phyloP scores from a whole-genome alignment of 1,140 invertebrate genomes.

The Eupeodes corollae region DNA sequence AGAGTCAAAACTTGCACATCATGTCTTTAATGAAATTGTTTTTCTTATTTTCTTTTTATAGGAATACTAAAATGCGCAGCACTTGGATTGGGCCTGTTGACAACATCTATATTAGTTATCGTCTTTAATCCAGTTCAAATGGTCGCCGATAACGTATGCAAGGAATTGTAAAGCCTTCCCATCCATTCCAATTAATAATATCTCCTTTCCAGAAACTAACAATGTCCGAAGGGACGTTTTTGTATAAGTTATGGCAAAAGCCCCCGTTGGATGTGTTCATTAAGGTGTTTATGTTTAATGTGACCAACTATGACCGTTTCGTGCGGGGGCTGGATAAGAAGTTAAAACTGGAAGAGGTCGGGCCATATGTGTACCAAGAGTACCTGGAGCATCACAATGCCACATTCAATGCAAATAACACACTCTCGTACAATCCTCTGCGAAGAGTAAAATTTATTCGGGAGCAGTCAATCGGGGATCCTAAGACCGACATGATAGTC shows the following conservation, averaged over 20 bases:
- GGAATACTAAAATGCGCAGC: constrained; percentile 26
- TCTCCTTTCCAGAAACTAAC: constrained; percentile 40
- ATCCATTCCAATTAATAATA: not conserved
- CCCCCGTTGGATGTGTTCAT: constrained; percentile 59
- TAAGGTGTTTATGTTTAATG: constrained; percentile 72
- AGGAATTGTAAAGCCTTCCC: not conserved
- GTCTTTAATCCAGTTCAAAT: constrained; percentile 41
- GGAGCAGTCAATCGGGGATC: constrained; percentile 56
- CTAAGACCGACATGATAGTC: constrained; percentile 48
- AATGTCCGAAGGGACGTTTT: constrained; percentile 41
- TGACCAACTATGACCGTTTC: constrained; percentile 68
- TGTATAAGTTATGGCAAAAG: constrained; percentile 54
- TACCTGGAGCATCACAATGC: constrained; percentile 53
- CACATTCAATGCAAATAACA: constrained; percentile 59
- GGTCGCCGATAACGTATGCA: constrained; percentile 43
- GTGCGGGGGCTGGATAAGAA: constrained; percentile 51
- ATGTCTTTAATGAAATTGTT: not conserved
- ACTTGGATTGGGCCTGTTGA: constrained; percentile 32
- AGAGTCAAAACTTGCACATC: not conserved
- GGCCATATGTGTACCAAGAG: constrained; percentile 81
- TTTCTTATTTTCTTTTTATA: constrained; percentile 15
- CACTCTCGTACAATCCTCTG: constrained; percentile 60
- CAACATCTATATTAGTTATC: constrained; percentile 39
- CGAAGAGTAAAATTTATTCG: constrained; percentile 52
- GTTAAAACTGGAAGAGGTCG: constrained; percentile 61